phyloP scores from a whole-genome alignment of 2,888 invertebrate species.

The Andrena flavipes region DNA sequence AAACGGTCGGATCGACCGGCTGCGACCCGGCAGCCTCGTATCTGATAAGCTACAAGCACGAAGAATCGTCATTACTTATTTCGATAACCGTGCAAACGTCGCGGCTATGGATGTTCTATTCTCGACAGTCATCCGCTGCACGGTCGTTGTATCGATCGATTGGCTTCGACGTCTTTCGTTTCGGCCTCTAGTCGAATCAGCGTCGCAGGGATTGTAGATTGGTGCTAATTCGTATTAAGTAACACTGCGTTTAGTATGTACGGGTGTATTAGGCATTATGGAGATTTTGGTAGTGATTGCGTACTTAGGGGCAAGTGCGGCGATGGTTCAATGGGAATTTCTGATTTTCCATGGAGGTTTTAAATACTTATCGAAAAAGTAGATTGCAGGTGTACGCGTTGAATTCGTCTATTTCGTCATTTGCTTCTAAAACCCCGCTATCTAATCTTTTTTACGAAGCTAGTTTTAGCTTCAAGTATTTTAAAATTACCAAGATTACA shows the following conservation, averaged over 20 bases:
- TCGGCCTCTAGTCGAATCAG: slow-evolving; percentile 20
- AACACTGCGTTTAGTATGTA: neutral
- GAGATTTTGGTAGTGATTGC: too few relatives aligned
- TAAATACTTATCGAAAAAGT: too few relatives aligned
- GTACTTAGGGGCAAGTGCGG: too few relatives aligned
- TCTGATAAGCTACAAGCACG: neutral
- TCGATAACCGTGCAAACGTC: slow-evolving; percentile 23
- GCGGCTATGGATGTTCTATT: slow-evolving; percentile 16
- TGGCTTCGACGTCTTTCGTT: slow-evolving; percentile 8
- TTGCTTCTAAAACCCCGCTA: too few relatives aligned
- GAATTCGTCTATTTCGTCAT: too few relatives aligned
- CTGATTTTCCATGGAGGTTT: too few relatives aligned
- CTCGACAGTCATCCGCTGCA: slow-evolving; percentile 8
- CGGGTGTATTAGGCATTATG: neutral
- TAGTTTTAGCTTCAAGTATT: too few relatives aligned
- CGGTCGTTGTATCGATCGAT: slow-evolving; percentile 34
- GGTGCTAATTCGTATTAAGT: slow-evolving; percentile 7
- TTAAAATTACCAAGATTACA: too few relatives aligned
- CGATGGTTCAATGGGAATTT: too few relatives aligned
- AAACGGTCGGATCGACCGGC: neutral
- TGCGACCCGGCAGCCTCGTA: neutral
- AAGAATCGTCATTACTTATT: slow-evolving; percentile 43
- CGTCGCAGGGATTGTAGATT: neutral
- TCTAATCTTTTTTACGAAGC: too few relatives aligned
- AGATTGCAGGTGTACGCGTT: too few relatives aligned